These are phyloP conservation scores for Euthynnus affinis DNA, from an alignment of 2,797 vertebrate species.

Conservation along the genomic window DNA sequence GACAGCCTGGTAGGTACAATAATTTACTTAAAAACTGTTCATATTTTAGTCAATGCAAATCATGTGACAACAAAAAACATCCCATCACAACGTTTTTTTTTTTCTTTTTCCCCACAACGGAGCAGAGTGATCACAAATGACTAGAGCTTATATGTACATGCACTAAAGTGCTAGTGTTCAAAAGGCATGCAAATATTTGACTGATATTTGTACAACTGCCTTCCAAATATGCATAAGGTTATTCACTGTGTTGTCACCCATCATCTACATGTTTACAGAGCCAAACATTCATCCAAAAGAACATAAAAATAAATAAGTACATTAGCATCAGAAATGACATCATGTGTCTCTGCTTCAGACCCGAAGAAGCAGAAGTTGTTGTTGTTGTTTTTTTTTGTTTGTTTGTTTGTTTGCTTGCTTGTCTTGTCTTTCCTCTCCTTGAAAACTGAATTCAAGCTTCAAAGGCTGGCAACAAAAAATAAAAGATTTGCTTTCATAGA, in stretches of 20 bases:
- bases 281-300: conserved; percentile 72
- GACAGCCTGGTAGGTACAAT: conserved; percentile 89
- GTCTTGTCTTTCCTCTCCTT: conserved; percentile 46
- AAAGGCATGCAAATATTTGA: conserved; percentile 91
- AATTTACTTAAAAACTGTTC: conserved; percentile 89
- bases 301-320: conserved; percentile 71
- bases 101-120: conserved; percentile 70
- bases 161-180: conserved; percentile 94
- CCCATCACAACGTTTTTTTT: conserved; percentile 74
- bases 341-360: conserved; percentile 77
- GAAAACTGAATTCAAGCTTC: conserved; percentile 58
- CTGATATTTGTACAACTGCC: conserved; percentile 86
- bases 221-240: conserved; percentile 85
- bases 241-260: conserved; percentile 62
- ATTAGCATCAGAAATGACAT: conserved; percentile 83
- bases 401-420: conserved; percentile 49
- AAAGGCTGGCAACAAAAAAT: conserved; percentile 47
- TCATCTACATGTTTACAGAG: conserved; percentile 61
- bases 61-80: conserved; percentile 87
- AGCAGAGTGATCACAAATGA: conserved; percentile 83
- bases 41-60: conserved; percentile 86
- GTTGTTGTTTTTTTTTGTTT: conserved; percentile 44
- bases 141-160: conserved; percentile 92
- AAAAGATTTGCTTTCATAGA: background rate
- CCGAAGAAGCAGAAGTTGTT: conserved; percentile 59